phyloP scores from a whole-genome alignment of 2,113 vertebrate genomes.

The Saccopteryx leptura region DNA sequence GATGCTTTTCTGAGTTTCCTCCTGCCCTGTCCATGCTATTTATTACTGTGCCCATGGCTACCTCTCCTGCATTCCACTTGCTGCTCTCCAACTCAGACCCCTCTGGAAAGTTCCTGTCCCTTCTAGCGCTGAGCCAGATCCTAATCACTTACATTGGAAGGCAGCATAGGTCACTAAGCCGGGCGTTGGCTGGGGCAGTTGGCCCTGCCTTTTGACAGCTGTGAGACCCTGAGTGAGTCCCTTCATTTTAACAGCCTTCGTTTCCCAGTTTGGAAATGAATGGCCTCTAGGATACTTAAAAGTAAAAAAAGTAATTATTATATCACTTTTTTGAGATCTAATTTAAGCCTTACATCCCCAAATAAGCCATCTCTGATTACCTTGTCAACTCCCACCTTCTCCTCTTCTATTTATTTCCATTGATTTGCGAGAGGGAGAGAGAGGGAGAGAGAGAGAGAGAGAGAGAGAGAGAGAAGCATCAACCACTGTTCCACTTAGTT shows the following conservation, averaged over 20 bases:
- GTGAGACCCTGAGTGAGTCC: neutral
- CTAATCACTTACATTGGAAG: neutral
- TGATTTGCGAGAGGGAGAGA: no score
- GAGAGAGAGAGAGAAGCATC: no score
- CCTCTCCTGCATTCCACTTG: neutral
- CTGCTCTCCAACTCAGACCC: neutral
- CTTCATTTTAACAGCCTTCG: neutral
- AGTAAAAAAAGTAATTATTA: slow-evolving; percentile 34
- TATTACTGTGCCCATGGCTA: neutral
- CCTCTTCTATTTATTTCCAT: neutral
- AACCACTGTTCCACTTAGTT: no score
- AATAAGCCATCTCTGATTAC: neutral
- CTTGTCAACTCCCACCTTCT: neutral
- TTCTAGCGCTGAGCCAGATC: neutral
- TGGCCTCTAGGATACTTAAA: neutral
- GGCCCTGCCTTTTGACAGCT: neutral
- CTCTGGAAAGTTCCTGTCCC: neutral
- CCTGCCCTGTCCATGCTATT: neutral
- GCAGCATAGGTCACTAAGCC: neutral
- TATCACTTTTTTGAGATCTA: neutral
- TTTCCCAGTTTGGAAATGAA: slow-evolving; percentile 3
- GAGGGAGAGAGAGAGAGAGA: no score
- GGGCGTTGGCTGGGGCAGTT: neutral
- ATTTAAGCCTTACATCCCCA: neutral
- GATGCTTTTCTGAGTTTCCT: neutral